Conservation (phyloP, 2,797 vertebrate species). For the Phoeniculus purpureus region DNA sequence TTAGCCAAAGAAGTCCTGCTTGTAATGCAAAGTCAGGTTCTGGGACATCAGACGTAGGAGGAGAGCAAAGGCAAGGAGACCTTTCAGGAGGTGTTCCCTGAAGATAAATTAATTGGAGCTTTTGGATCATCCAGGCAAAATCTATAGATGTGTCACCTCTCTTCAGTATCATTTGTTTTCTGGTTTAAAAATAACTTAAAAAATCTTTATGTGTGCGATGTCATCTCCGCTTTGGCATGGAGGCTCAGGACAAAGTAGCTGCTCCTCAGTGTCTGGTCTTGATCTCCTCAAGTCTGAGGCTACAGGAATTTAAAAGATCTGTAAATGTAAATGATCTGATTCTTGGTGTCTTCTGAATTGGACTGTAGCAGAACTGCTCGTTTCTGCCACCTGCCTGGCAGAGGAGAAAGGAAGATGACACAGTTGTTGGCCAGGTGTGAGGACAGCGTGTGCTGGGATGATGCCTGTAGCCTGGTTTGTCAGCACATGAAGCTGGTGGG, state of each 20-base stretch:
- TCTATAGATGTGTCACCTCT: not conserved
- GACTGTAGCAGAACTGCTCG: not conserved
- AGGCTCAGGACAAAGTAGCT: not conserved
- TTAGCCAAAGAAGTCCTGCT: not conserved
- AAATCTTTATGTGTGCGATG: fast-evolving
- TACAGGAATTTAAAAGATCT: not conserved
- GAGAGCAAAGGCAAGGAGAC: not conserved
- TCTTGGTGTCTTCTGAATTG: fast-evolving
- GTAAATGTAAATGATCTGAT: too few species aligned
- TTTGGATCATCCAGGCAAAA: not conserved
- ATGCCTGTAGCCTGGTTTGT: not conserved
- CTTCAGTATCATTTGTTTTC: not conserved
- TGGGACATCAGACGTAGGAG: not conserved
- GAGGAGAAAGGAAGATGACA: not conserved
- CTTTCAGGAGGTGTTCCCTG: not conserved
- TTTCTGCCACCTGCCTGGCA: conserved; percentile 37
- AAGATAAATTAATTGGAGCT: not conserved
- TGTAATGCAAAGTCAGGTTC: not conserved
- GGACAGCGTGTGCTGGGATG: not conserved
- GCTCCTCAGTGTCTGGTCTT: fast-evolving
- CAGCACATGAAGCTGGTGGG: not conserved
- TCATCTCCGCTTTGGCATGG: not conserved
- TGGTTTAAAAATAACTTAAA: not conserved
- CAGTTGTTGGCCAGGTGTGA: not conserved
- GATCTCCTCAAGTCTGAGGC: not conserved